Percentiles rank a stretch among this genome's conserved stretches.
Evolutionary conservation across 1,140 invertebrate genomes (phyloP).

Genomic region (Diuraphis noxia): DNA sequence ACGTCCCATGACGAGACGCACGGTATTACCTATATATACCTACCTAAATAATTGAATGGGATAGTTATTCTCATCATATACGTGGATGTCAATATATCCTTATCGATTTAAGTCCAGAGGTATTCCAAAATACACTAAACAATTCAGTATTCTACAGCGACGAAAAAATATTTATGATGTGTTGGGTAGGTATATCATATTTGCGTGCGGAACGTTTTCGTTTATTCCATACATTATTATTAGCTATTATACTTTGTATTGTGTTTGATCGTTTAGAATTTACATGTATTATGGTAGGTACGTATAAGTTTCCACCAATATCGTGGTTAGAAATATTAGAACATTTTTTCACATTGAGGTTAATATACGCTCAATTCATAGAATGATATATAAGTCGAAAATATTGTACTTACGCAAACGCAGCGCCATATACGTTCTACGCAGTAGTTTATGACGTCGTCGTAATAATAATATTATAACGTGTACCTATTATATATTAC

Average conservation of each 20-base stretch:
- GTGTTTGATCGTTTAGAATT: neutral
- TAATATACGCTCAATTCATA: neutral
- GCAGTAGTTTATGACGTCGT: neutral
- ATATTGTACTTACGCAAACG: neutral
- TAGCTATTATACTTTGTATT: no score
- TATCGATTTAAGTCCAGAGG: neutral
- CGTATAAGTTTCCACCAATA: neutral
- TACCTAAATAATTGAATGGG: neutral
- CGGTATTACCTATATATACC: no score
- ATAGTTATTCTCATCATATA: neutral
- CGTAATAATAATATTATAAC: neutral
- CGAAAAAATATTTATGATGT: neutral
- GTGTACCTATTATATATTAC: neutral
- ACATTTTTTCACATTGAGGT: neutral
- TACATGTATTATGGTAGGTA: neutral
- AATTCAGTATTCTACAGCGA: neutral
- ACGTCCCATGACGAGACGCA: neutral
- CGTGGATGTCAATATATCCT: no score
- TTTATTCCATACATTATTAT: neutral
- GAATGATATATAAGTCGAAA: neutral
- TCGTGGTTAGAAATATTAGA: neutral
- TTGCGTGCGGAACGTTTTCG: neutral
- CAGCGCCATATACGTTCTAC: neutral
- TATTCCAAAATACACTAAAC: neutral
- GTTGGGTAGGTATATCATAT: neutral